Evolutionary conservation across 2,113 vertebrate genomes (phyloP).

Genomic region (Chelonoidis abingdonii): DNA sequence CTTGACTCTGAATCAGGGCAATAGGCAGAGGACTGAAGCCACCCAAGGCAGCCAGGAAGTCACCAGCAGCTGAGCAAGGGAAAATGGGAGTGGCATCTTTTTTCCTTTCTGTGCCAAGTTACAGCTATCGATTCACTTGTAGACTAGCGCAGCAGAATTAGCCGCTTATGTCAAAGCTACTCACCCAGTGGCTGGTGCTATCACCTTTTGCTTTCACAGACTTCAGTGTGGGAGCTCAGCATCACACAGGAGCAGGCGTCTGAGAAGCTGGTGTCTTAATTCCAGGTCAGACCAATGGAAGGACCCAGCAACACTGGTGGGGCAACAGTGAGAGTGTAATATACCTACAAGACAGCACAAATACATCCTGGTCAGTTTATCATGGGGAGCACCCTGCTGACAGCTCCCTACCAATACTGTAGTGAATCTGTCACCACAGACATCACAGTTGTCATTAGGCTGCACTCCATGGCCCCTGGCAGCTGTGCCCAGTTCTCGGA

Average conservation of each 20-base stretch:
- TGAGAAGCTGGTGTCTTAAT: background rate
- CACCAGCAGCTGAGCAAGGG: background rate
- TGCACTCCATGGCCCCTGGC: background rate
- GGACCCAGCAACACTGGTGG: background rate
- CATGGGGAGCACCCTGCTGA: background rate
- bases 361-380: background rate
- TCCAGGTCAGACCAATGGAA: background rate
- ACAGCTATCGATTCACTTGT: background rate
- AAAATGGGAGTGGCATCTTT: background rate
- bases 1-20: background rate
- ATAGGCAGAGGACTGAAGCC: background rate
- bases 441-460: background rate
- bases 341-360: background rate
- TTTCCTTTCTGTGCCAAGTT: background rate
- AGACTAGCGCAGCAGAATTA: background rate
- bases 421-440: background rate
- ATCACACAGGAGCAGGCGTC: rapidly evolving
- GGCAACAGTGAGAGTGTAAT: background rate
- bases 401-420: background rate
- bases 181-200: background rate
- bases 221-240: background rate
- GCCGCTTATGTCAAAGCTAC: background rate
- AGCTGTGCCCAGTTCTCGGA: background rate
- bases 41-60: background rate
- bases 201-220: background rate